Percentiles rank a stretch among this genome's conserved stretches.
Conservation (phyloP, 2,888 invertebrate genomes). For the Notodonta ziczac region DNA sequence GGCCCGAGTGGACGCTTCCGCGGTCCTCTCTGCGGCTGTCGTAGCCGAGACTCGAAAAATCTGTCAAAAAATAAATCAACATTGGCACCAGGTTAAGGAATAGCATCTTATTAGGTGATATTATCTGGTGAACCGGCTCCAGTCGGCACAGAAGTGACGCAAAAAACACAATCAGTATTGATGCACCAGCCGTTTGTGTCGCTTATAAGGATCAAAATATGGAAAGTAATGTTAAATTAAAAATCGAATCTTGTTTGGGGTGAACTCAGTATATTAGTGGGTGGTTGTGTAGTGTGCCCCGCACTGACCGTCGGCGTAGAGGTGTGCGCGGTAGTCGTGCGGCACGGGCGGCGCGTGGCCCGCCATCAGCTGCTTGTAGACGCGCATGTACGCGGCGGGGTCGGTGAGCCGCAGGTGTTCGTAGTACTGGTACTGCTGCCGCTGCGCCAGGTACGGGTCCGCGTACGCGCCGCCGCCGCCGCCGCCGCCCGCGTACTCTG, state of each 20-base stretch:
- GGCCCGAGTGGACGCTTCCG: constrained; percentile 92
- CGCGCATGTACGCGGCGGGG: constrained; percentile 91
- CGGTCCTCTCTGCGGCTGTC: constrained; percentile 84
- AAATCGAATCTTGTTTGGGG: too few species aligned
- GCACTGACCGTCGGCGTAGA: constrained; percentile 47
- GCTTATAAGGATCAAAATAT: too few species aligned
- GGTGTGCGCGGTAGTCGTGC: constrained; percentile 17
- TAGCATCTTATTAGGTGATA: too few species aligned
- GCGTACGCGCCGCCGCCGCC: constrained; percentile 37
- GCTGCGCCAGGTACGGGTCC: constrained; percentile 85
- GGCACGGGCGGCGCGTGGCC: constrained; percentile 50
- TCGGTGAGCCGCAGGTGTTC: constrained; percentile 90
- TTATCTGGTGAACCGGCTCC: too few species aligned
- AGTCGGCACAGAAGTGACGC: too few species aligned
- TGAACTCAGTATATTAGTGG: too few species aligned
- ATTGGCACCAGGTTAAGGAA: too few species aligned
- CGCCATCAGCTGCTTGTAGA: constrained; percentile 90
- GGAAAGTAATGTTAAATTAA: too few species aligned
- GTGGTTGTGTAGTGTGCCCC: background rate
- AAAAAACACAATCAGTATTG: too few species aligned
- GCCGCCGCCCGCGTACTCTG: constrained; percentile 39
- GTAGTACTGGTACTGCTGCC: constrained; percentile 89
- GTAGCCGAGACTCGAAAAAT: constrained; percentile 53
- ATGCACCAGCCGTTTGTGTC: too few species aligned
- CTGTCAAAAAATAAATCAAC: constrained; percentile 27